Conservation (phyloP, 1,140 invertebrate species). For the Sesamia nonagrioides region DNA sequence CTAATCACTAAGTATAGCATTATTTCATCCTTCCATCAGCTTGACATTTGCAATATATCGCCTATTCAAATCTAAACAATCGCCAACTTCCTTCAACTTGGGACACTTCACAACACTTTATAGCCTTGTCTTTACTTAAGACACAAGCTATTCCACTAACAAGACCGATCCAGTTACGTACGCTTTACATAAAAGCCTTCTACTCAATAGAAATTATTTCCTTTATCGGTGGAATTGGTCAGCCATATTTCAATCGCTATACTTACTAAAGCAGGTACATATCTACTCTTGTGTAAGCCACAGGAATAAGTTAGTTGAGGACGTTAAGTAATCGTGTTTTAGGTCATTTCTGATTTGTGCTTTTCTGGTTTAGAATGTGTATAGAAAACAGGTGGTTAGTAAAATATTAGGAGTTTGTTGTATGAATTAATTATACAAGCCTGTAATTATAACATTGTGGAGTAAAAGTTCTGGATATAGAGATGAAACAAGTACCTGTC, state of each 20-base stretch:
- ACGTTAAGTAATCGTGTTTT: conserved; percentile 25
- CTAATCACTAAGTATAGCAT: no score
- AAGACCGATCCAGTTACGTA: conserved; percentile 20
- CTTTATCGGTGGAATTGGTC: conserved; percentile 9
- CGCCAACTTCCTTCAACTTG: not conserved
- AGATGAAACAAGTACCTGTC: no score
- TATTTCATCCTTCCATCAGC: no score
- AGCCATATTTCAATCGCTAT: not conserved
- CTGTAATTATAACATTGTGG: not conserved
- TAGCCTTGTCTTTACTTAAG: conserved; percentile 8
- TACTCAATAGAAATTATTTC: conserved; percentile 30
- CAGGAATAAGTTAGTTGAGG: conserved; percentile 19
- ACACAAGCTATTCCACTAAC: conserved; percentile 10
- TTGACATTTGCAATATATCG: no score
- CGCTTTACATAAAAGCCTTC: conserved; percentile 16
- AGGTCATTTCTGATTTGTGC: conserved; percentile 15
- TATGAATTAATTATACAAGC: not conserved
- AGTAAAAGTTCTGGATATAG: not conserved
- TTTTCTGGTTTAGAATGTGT: conserved; percentile 1
- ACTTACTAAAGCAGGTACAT: not conserved
- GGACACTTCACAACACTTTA: not conserved
- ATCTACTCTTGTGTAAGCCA: conserved; percentile 15
- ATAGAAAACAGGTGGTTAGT: not conserved
- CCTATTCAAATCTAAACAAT: no score
- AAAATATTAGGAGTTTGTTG: not conserved